These are phyloP conservation scores for Trissolcus brochymenae DNA, from an alignment of 2,888 invertebrate species.

Conservation along the genomic window DNA sequence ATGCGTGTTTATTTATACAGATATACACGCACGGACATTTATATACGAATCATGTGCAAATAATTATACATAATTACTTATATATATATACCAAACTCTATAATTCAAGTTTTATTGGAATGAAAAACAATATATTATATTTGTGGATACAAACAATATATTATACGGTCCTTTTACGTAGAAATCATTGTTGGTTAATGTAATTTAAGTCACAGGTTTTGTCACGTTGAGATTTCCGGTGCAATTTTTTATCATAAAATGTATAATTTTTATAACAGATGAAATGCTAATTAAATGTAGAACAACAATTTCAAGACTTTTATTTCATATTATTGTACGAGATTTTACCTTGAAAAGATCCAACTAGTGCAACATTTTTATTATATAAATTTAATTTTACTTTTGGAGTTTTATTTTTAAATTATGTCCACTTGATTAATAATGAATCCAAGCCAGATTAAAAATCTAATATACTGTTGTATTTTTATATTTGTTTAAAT, in stretches of 20 bases:
- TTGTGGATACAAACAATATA: conserved; percentile 2
- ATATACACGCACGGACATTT: conserved; percentile 8
- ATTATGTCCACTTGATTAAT: too few relatives aligned
- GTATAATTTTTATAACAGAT: too few relatives aligned
- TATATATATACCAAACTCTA: conserved; percentile 12
- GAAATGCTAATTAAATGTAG: too few relatives aligned
- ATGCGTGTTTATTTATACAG: conserved; percentile 31
- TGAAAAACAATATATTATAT: conserved; percentile 11
- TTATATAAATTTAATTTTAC: too few relatives aligned
- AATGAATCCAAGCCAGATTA: too few relatives aligned
- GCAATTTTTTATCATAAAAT: conserved; percentile 25
- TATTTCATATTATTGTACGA: neutral
- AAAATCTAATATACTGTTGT: too few relatives aligned
- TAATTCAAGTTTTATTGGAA: conserved; percentile 11
- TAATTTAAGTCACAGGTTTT: conserved; percentile 16
- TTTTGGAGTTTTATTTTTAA: too few relatives aligned
- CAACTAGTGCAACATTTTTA: too few relatives aligned
- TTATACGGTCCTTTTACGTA: conserved; percentile 3
- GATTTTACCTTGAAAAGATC: neutral
- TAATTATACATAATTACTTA: conserved; percentile 18
- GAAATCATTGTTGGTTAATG: conserved; percentile 16
- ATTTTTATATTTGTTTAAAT: too few relatives aligned
- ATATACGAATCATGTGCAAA: conserved; percentile 6
- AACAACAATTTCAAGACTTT: too few relatives aligned
- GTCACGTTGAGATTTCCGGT: conserved; percentile 15